Evolutionary conservation across 2,888 invertebrate species (phyloP).

Genomic region (Tiliacea aurago): DNA sequence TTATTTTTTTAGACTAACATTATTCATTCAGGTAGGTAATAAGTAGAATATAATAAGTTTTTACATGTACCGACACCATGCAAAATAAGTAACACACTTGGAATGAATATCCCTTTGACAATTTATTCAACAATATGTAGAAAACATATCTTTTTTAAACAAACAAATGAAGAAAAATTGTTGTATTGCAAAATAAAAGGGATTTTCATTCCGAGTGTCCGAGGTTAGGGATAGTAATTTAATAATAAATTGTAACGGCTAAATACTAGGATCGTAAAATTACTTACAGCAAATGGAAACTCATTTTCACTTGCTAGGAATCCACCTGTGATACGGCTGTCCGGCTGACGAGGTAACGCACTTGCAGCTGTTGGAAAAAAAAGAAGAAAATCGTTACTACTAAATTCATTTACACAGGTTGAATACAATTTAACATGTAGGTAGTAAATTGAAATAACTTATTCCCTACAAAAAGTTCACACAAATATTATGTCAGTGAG

Average conservation of each 20-base stretch:
- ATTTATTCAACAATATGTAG: not conserved
- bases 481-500: too few species aligned
- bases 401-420: not conserved
- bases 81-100: too few species aligned
- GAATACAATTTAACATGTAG: not conserved
- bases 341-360: not conserved
- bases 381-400: not conserved
- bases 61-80: too few species aligned
- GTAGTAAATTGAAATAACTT: not conserved
- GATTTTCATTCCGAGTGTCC: not conserved
- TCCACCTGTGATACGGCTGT: conserved; percentile 33
- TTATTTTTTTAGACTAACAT: too few species aligned
- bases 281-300: conserved; percentile 53
- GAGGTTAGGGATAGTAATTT: too few species aligned
- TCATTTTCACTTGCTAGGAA: conserved; percentile 9
- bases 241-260: not conserved
- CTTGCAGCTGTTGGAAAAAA: conserved; percentile 27
- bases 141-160: not conserved
- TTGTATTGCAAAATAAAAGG: not conserved
- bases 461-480: too few species aligned
- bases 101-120: not conserved
- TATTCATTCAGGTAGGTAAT: too few species aligned
- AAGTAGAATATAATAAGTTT: too few species aligned
- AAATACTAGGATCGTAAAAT: not conserved
- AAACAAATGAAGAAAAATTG: not conserved